phyloP scores from a whole-genome alignment of 2,888 invertebrate genomes.

The Marasmarcha lunaedactyla region DNA sequence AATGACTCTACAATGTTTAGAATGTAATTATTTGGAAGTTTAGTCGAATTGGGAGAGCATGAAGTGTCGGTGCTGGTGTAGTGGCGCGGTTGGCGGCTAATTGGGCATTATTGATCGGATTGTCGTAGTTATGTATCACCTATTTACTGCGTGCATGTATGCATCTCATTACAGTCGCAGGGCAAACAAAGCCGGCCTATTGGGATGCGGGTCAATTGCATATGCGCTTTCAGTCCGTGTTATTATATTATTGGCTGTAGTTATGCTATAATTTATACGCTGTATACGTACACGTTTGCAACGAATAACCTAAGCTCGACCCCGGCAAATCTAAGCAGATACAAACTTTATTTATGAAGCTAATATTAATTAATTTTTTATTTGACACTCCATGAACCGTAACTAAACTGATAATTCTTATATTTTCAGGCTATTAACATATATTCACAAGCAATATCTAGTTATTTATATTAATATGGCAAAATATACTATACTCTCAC shows the following conservation, averaged over 20 bases:
- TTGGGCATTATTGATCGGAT: constrained; percentile 51
- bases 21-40: not conserved
- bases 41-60: not conserved
- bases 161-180: constrained; percentile 53
- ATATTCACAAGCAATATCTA: too few relatives aligned
- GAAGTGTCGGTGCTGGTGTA: not conserved
- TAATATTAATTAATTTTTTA: too few relatives aligned
- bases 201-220: constrained; percentile 56
- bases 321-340: too few relatives aligned
- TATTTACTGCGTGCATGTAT: constrained; percentile 26
- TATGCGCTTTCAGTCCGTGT: constrained; percentile 34
- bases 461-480: too few relatives aligned
- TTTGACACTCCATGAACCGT: too few relatives aligned
- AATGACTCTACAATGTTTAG: not conserved
- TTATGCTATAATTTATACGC: constrained; percentile 12
- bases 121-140: constrained; percentile 23
- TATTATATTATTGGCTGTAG: not conserved
- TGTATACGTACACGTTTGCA: not conserved
- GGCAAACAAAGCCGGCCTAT: constrained; percentile 49
- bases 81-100: constrained; percentile 24
- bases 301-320: too few relatives aligned
- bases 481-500: too few relatives aligned
- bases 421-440: too few relatives aligned
- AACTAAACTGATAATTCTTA: too few relatives aligned
- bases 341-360: too few relatives aligned